Base-by-base conservation (phyloP, 2,797 vertebrate species). In the Steatocranus sp. region DNA sequence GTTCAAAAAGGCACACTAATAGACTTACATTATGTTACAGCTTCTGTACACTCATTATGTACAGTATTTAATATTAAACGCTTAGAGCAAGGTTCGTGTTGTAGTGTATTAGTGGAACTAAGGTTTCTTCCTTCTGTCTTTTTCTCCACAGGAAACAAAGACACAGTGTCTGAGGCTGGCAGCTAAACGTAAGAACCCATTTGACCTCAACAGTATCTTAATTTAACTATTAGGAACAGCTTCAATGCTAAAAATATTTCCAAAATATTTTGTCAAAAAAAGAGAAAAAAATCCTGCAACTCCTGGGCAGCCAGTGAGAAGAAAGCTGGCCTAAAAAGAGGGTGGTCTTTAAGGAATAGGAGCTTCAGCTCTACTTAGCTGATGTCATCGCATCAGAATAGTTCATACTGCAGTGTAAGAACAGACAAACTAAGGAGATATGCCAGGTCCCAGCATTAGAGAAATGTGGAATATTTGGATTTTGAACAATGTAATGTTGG, bases 131-230 rank as follows among this genome's bases (percentile, higher is more conserved):
- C 76, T 93, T 93, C 86, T 89, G 43, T 83, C 32, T 90, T 89
- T 90, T 89, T 86, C 82, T 83, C 83, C 84, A 90, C 94, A 99
- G 99, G 99, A 99, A 97, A 98, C 97, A 53, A 99, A 99, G 96
- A 99, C 97, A 3, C 98, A 99, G 87, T 99, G 99, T 96, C 95
- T 99, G 89, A 96, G 97, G 94, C 97, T 99, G 91, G 98, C 99
- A 88, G 98, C 97, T n/a, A 99, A 99, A 99, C 98, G 99, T 99
- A 97, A 97, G 97, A 93, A 18, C 18, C 75, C 15, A 34, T 5
- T 74, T 20, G 12, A 70, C 8, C 17, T 8, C 25, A 38, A 36
- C 54, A 58, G 25, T 27, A 61, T 61, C 14, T 41, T 63, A 58
- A 66, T 48, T 61, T 73, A 25, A 48, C 46, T 25, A 34, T 73